A percentile compares a stretch with the other conserved stretches of the same genome.
Conservation (phyloP, 2,888 invertebrate genomes). For the Cephus nigrinus region DNA sequence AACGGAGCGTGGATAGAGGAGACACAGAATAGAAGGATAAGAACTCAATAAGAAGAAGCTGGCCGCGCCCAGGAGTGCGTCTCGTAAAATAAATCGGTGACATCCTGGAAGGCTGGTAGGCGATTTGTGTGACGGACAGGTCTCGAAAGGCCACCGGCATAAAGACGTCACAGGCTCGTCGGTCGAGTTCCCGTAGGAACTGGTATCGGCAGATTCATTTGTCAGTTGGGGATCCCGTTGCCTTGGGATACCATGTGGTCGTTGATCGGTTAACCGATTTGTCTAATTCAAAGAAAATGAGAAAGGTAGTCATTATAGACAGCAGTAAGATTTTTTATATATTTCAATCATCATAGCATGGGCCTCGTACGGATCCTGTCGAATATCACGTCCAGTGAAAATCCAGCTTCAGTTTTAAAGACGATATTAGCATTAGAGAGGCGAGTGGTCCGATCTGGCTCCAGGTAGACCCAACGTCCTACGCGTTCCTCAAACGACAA, state of each 20-base stretch:
- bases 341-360: not conserved
- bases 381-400: not conserved
- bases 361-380: not conserved
- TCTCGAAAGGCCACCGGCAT: slow-evolving; percentile 41
- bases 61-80: slow-evolving; percentile 41
- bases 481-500: slow-evolving; percentile 57
- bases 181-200: slow-evolving; percentile 34
- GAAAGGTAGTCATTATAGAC: not conserved
- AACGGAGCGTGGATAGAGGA: not conserved
- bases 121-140: slow-evolving; percentile 59
- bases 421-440: slow-evolving; percentile 48
- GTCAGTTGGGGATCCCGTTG: slow-evolving; percentile 35
- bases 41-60: slow-evolving; percentile 12
- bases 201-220: slow-evolving; percentile 60
- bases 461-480: slow-evolving; percentile 53
- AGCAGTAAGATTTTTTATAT: not conserved
- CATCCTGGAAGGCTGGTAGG: slow-evolving; percentile 57
- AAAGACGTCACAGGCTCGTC: slow-evolving; percentile 54
- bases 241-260: not conserved
- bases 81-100: slow-evolving; percentile 64
- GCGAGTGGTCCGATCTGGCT: slow-evolving; percentile 27
- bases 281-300: not conserved
- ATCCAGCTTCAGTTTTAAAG: slow-evolving; percentile 35
- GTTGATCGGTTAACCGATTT: not conserved
- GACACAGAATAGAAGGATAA: slow-evolving; percentile 8